Percentiles rank a stretch among this genome's conserved stretches.
phyloP scores from a whole-genome alignment of 2,888 invertebrate genomes.

The Cheilosia scutellata region DNA sequence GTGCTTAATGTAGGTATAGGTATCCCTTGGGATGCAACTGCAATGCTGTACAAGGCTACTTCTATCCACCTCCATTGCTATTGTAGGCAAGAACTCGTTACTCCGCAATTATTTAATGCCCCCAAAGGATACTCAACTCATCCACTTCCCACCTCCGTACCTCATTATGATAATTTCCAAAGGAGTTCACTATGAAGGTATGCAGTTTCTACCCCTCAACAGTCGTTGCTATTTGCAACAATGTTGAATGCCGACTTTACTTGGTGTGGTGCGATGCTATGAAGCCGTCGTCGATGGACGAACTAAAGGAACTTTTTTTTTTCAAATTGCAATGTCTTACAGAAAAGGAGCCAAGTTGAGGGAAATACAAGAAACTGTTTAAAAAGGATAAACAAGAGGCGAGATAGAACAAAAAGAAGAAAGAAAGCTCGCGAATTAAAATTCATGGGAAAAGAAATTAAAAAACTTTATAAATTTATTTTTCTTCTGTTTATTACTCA shows the following conservation, averaged over 20 bases:
- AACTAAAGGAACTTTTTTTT: constrained; percentile 40
- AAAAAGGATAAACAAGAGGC: constrained; percentile 54
- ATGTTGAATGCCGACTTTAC: constrained; percentile 9
- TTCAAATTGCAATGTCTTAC: constrained; percentile 53
- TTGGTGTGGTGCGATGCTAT: neutral
- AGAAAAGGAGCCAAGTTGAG: constrained; percentile 1
- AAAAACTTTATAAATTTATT: constrained; percentile 73
- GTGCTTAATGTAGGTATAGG: constrained; percentile 19
- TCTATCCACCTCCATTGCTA: constrained; percentile 1
- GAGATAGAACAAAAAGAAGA: neutral
- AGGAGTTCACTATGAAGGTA: constrained; percentile 27
- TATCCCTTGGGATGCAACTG: constrained; percentile 53
- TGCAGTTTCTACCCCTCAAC: constrained; percentile 21
- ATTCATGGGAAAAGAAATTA: constrained; percentile 75
- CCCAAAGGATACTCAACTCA: constrained; percentile 64
- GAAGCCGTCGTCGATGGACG: constrained; percentile 9
- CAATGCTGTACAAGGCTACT: constrained; percentile 56
- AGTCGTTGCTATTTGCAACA: constrained; percentile 12
- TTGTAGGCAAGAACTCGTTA: constrained; percentile 53
- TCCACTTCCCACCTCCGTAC: constrained; percentile 42
- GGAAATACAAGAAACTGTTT: constrained; percentile 13
- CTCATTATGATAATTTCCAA: constrained; percentile 73
- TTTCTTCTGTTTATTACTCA: constrained; percentile 71
- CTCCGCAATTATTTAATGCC: constrained; percentile 71
- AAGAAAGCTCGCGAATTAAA: constrained; percentile 60